Evolutionary conservation across 1,140 invertebrate species (phyloP), one percentile per base, ranked within the genome.

Genomic region (Calosoma granatense): DNA sequence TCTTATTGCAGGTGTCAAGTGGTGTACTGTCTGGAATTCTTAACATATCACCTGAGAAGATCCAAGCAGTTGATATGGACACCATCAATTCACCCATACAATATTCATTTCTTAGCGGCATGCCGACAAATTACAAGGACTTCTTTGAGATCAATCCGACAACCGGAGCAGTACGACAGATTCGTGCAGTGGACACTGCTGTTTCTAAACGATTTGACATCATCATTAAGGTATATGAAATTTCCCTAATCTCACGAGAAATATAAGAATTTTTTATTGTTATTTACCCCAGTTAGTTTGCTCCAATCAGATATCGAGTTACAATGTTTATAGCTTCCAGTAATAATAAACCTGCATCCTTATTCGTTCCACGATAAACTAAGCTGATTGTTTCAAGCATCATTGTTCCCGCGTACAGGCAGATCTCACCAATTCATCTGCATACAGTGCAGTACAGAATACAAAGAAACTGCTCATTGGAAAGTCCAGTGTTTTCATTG

Each of bases 11-110:
- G 86, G 87, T 92, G 20, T 87, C 86, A 4, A 88, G 87, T 58
- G 88, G 89, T 2, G 81, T 87, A 1, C 70, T 91, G 61, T 83
- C 88, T 20, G 90, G 90, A 0, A 83, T 91, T 26, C 74, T 94
- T 1, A 84, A 85, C 55, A 84, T 94, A 20, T 76, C 81, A n/a
- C 91, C 92, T 0, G 90, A 93, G 66, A 87, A 89, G 64, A 92
- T 94, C 54, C 86, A 90, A 72, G 91, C 90, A 0, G 81, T 90
- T 1, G 90, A 93, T 68, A 86, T 90, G 81, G 90, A 94, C 66
- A 90, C 90, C 1, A 80, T 93, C 9, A 87, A 90, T 65, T 81
- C 87, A 0, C 81, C 81, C 0, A 90, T 92, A 53, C 77, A 79
- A 51, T 94, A 93, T 68, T 86, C 81, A 20, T 92, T 94, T 65